Percentiles rank a stretch among this genome's conserved stretches.
These are phyloP conservation scores for Polyommatus iphigenia DNA, from an alignment of 2,888 invertebrate species.

Conservation along the genomic window DNA sequence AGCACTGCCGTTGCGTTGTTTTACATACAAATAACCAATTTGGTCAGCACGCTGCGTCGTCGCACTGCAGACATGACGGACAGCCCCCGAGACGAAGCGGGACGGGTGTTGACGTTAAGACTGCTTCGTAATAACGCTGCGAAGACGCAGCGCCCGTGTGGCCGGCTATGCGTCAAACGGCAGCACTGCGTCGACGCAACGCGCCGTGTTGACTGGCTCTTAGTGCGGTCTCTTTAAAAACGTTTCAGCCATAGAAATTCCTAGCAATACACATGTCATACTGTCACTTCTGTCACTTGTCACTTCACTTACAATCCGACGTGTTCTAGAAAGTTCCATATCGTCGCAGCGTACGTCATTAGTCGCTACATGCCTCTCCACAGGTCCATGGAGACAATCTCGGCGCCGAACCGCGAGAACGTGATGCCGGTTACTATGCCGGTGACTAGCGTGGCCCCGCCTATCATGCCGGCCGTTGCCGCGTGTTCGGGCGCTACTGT, in stretches of 20 bases:
- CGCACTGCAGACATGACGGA: no score
- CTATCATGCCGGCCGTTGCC: slow-evolving; percentile 96
- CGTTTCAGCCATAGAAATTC: slow-evolving; percentile 12
- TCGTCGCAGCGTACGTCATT: slow-evolving; percentile 48
- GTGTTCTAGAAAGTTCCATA: slow-evolving; percentile 53
- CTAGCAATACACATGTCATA: not conserved
- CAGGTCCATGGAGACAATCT: slow-evolving; percentile 65
- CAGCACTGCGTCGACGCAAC: no score
- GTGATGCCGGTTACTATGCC: slow-evolving; percentile 92
- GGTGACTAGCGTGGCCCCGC: slow-evolving; percentile 93
- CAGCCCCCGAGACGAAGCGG: no score
- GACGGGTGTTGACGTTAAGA: no score
- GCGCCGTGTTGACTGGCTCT: no score
- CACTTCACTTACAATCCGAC: slow-evolving; percentile 40
- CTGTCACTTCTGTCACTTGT: slow-evolving; percentile 1
- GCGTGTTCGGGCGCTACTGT: slow-evolving; percentile 91
- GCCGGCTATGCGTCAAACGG: no score
- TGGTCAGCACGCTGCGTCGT: no score
- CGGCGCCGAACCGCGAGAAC: slow-evolving; percentile 86
- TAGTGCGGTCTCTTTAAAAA: not conserved
- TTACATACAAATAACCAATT: no score
- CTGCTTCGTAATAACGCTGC: no score
- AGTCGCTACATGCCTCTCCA: slow-evolving; percentile 61
- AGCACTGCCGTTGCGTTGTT: no score
- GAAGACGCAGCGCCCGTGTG: no score